Base-by-base conservation (phyloP, 2,113 vertebrate species). In the Vulpes lagopus region DNA sequence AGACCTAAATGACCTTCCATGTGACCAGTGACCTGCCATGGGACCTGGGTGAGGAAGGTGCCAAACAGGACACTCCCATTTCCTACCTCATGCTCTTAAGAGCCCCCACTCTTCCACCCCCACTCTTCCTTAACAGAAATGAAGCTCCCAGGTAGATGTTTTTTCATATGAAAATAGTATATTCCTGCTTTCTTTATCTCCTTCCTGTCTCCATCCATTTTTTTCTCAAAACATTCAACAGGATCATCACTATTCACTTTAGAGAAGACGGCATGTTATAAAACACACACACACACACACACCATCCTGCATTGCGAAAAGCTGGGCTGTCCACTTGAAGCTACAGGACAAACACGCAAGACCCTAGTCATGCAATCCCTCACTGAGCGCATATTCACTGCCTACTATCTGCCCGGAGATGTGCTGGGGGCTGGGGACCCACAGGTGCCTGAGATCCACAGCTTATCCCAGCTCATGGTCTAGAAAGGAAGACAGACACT, bases 401-500 rank as follows among this genome's bases (percentile, higher is more conserved):
- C 53, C 27, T 69, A 57, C 71, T 51, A 4, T 35, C 43, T 59
- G 23, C 59, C 53, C 22, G 23, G 11, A 81, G 17, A 81, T 91
- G 16, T 11, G 69, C 10, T 73, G 2, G 69, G 19, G 19, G 10
- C 3, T 76, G 25, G 69, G 32, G 57, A 55, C 32, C 38, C 95
- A 43, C 57, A 59, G 49, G 7, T 94, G 53, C 8, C n/a, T 32
- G 38, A 49, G 84, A 79, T 14, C 15, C n/a, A 35, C 32, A 38
- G 43, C 20, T 57, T 81, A 25, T 25, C 22, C 11, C 69, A 65
- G 32, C 59, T 51, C 17, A 73, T 11, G 22, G 62, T 74, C 62
- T 84, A 73, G 65, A 92, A 15, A 59, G 79, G 27, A 84, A 90
- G 87, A 85, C 27, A 95, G 81, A 43, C 27, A 57, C 49, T 82